Percentiles rank a stretch among this genome's conserved stretches.
These are phyloP conservation scores for Drosophila hamatofila DNA, from an alignment of 2,888 invertebrate genomes.

Conservation along the genomic window DNA sequence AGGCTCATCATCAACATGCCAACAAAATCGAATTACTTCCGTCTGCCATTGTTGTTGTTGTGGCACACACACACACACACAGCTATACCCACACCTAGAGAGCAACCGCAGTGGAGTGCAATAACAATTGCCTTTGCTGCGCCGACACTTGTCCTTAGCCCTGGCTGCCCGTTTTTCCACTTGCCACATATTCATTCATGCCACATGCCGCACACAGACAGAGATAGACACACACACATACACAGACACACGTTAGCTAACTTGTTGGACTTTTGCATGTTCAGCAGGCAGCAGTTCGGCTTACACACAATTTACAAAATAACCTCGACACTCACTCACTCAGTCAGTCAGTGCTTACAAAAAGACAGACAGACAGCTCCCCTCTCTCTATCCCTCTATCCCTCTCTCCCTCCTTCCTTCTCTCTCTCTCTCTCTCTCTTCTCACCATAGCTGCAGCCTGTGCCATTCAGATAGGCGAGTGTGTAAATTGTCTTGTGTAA, in stretches of 20 bases:
- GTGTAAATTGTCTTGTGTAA: slow-evolving; percentile 74
- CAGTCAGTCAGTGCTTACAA: slow-evolving; percentile 34
- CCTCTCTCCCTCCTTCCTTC: not conserved
- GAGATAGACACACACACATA: slow-evolving; percentile 29
- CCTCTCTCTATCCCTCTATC: not conserved
- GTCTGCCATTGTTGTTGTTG: slow-evolving; percentile 55
- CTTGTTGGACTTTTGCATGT: slow-evolving; percentile 73
- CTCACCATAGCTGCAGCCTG: slow-evolving; percentile 24
- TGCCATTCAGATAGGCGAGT: slow-evolving; percentile 40
- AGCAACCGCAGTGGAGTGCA: slow-evolving; percentile 48
- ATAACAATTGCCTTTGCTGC: slow-evolving; percentile 46
- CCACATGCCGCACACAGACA: slow-evolving; percentile 24
- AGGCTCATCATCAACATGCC: slow-evolving; percentile 62
- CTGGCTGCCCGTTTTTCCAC: slow-evolving; percentile 48
- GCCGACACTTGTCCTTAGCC: slow-evolving; percentile 67
- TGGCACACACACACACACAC: slow-evolving; percentile 22
- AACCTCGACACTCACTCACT: slow-evolving; percentile 65
- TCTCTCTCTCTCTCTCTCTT: not conserved
- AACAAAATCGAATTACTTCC: slow-evolving; percentile 78
- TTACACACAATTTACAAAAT: slow-evolving; percentile 77
- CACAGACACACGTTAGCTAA: slow-evolving; percentile 36
- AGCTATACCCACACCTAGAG: slow-evolving; percentile 13
- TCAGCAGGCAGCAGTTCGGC: slow-evolving; percentile 71
- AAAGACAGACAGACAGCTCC: slow-evolving; percentile 48
- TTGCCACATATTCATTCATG: slow-evolving; percentile 36